These are phyloP conservation scores for Leptestheria dahalacensis DNA, from an alignment of 1,140 invertebrate species.

Conservation along the genomic window DNA sequence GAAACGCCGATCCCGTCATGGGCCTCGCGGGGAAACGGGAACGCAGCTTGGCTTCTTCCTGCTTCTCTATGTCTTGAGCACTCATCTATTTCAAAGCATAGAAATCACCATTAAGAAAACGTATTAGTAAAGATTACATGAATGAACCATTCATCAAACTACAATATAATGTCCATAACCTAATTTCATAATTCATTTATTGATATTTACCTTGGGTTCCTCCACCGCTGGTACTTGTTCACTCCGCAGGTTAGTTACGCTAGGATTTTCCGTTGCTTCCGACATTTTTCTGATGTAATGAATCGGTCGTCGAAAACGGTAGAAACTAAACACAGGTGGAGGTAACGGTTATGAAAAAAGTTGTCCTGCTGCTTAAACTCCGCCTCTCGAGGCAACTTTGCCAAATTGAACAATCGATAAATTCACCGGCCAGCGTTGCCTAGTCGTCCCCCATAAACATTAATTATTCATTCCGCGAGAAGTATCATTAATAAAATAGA, in stretches of 20 bases:
- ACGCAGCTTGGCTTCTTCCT: conserved; percentile 85
- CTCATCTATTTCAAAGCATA: not conserved
- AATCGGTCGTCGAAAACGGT: not conserved
- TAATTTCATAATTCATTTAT: not conserved
- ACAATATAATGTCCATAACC: not conserved
- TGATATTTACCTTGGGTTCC: not conserved
- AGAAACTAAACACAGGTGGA: not conserved
- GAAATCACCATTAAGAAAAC: not conserved
- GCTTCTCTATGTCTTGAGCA: conserved; percentile 59
- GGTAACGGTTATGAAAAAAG: not conserved
- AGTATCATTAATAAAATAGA: too few species aligned
- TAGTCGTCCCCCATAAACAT: too few species aligned
- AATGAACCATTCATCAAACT: not conserved
- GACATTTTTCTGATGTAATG: not conserved
- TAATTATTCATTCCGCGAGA: too few species aligned
- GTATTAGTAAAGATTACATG: not conserved
- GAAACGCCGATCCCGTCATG: conserved; percentile 44
- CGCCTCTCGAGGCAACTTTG: too few species aligned
- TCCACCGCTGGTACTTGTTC: not conserved
- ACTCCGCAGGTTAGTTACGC: not conserved
- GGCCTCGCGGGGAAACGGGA: conserved; percentile 63
- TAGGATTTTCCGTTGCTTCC: not conserved
- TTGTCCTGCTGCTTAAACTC: not conserved
- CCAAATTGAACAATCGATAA: too few species aligned
- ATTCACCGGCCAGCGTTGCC: too few species aligned